These are phyloP conservation scores for Mythimna albipuncta DNA, from an alignment of 2,888 invertebrate genomes.

Conservation along the genomic window DNA sequence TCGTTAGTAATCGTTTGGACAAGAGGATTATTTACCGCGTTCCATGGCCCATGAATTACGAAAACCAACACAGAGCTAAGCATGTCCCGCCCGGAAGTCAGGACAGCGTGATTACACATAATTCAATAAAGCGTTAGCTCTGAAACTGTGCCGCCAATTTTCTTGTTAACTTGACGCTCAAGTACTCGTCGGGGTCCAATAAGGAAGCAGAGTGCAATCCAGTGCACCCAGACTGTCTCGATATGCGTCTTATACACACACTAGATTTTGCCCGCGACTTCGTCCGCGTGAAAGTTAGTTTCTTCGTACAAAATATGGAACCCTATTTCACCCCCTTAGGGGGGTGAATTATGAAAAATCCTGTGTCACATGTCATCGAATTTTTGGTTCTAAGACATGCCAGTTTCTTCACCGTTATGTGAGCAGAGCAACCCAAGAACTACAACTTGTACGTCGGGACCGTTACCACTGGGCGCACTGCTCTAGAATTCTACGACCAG, in stretches of 20 bases:
- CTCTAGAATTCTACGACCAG: background rate
- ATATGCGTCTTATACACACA: constrained; percentile 5
- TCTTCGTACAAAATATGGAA: too few species aligned
- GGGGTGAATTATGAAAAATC: too few species aligned
- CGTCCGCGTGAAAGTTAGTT: too few species aligned
- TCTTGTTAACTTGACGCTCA: constrained; percentile 49
- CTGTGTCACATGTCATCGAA: too few species aligned
- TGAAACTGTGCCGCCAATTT: constrained; percentile 46
- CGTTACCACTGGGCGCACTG: too few species aligned
- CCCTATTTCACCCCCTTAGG: too few species aligned
- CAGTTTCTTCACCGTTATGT: too few species aligned
- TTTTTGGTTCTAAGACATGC: too few species aligned
- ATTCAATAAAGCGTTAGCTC: constrained; percentile 37
- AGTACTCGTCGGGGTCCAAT: constrained; percentile 35
- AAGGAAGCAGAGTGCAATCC: constrained; percentile 43
- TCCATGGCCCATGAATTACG: background rate
- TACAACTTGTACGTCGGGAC: too few species aligned
- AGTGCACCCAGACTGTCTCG: constrained; percentile 7
- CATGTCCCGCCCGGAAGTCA: constrained; percentile 1
- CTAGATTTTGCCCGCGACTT: too few species aligned
- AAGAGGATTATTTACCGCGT: background rate
- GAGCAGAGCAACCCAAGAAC: too few species aligned
- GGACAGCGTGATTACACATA: constrained; percentile 9
- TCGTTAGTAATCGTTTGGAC: too few species aligned
- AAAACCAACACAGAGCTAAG: background rate